Evolutionary conservation across 2,797 vertebrate genomes (phyloP).

Genomic region (Urosaurus nigricauda): DNA sequence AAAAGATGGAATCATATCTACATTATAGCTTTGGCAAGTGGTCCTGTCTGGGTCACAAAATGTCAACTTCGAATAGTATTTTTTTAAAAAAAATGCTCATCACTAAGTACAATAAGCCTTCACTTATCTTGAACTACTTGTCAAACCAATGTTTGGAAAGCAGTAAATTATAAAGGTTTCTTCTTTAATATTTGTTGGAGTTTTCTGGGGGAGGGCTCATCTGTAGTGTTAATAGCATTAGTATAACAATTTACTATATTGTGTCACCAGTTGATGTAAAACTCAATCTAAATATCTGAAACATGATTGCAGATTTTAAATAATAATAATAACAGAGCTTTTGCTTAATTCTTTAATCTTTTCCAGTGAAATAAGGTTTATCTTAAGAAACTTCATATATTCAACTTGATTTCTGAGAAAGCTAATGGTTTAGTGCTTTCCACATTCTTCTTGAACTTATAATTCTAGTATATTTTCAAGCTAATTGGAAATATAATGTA

Average conservation of each 20-base stretch:
- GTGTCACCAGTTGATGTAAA: neutral
- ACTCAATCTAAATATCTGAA: neutral
- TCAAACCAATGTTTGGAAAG: constrained; percentile 37
- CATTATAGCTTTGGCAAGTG: neutral
- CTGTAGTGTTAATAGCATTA: constrained; percentile 12
- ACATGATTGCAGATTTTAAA: neutral
- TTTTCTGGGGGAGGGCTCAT: fast-evolving
- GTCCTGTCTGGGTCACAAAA: neutral
- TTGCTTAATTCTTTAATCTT: neutral
- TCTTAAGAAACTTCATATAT: neutral
- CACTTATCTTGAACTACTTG: constrained; percentile 55
- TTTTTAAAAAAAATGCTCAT: constrained; percentile 68
- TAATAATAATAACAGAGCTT: neutral
- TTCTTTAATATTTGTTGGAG: neutral
- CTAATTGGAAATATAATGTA: neutral
- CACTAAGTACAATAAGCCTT: constrained; percentile 71
- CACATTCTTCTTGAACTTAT: neutral
- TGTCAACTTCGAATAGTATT: constrained; percentile 5
- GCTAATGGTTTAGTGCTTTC: neutral
- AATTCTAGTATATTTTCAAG: neutral
- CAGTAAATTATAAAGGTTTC: neutral
- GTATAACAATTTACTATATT: neutral
- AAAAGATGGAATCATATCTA: neutral
- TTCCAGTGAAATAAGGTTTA: neutral
- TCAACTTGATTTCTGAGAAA: neutral